Evolutionary conservation across 92 coral and sea anemone species (phyloP).

Genomic region (Porites divaricata): DNA sequence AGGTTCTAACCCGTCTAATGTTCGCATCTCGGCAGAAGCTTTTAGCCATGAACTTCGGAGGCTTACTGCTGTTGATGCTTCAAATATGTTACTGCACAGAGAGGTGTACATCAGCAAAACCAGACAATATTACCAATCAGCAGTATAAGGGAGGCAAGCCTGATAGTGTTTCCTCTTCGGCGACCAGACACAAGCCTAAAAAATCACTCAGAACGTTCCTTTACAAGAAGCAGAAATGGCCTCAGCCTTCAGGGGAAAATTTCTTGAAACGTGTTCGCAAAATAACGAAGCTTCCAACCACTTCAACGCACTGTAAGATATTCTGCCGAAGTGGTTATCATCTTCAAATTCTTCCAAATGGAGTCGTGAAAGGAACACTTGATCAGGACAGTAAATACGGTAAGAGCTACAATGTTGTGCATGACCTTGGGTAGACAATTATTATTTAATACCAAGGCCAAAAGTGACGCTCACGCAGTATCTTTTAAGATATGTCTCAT

Average conservation of each 20-base stretch:
- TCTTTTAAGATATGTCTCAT: no score
- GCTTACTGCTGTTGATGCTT: neutral
- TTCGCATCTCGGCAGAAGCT: neutral
- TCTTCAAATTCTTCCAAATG: constrained; percentile 85
- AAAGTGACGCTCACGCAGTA: no score
- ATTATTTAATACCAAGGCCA: no score
- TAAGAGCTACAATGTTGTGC: constrained; percentile 41
- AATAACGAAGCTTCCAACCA: constrained; percentile 79
- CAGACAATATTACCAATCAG: neutral
- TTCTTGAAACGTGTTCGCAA: constrained; percentile 40
- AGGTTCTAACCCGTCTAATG: no score
- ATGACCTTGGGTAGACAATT: neutral
- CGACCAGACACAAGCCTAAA: neutral
- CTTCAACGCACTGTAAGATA: constrained; percentile 75
- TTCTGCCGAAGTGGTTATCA: constrained; percentile 94
- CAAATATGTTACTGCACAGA: neutral
- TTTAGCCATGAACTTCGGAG: neutral
- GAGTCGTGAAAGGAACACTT: constrained; percentile 82
- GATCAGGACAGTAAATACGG: constrained; percentile 85
- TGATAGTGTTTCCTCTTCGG: neutral
- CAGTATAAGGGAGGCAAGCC: neutral
- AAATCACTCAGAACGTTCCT: constrained; percentile 5
- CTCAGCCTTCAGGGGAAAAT: neutral
- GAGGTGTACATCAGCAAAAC: neutral
- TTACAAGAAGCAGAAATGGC: constrained; percentile 18